A percentile compares a stretch with the other conserved stretches of the same genome.
These are phyloP conservation scores for Griposia aprilina DNA, from an alignment of 2,888 invertebrate genomes.

Conservation along the genomic window DNA sequence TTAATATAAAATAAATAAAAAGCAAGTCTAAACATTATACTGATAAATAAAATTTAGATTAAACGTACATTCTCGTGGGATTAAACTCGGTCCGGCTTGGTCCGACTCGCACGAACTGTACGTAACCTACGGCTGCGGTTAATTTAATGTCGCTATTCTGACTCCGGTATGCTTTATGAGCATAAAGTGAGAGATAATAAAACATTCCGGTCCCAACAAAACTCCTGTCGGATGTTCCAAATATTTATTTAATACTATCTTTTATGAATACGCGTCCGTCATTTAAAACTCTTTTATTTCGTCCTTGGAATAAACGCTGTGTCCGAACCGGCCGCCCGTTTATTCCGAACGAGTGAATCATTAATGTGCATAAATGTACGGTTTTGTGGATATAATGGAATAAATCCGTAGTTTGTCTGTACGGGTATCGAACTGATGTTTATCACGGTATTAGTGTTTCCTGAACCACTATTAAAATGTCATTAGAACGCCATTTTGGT, in stretches of 20 bases:
- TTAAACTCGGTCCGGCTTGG: conserved; percentile 54
- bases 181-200: conserved; percentile 74
- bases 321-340: conserved; percentile 47
- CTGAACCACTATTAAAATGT: conserved; percentile 79
- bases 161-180: conserved; percentile 55
- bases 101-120: conserved; percentile 63
- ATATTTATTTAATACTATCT: conserved; percentile 69
- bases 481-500: conserved; percentile 77
- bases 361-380: conserved; percentile 52
- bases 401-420: conserved; percentile 51
- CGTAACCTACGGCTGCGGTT: conserved; percentile 60
- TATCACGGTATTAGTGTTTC: conserved; percentile 71
- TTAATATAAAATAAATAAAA: conserved; percentile 48
- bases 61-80: conserved; percentile 64
- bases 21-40: conserved; percentile 19
- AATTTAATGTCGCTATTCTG: conserved; percentile 71
- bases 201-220: conserved; percentile 63
- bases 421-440: conserved; percentile 63
- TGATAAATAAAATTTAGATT: conserved; percentile 63
- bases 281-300: conserved; percentile 69
- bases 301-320: conserved; percentile 62
- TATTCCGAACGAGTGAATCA: conserved; percentile 56
- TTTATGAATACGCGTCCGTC: conserved; percentile 64
- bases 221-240: conserved; percentile 63
- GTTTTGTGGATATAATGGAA: conserved; percentile 49